phyloP scores from a whole-genome alignment of 1,140 invertebrate genomes.

The Macrostomum lignano region DNA sequence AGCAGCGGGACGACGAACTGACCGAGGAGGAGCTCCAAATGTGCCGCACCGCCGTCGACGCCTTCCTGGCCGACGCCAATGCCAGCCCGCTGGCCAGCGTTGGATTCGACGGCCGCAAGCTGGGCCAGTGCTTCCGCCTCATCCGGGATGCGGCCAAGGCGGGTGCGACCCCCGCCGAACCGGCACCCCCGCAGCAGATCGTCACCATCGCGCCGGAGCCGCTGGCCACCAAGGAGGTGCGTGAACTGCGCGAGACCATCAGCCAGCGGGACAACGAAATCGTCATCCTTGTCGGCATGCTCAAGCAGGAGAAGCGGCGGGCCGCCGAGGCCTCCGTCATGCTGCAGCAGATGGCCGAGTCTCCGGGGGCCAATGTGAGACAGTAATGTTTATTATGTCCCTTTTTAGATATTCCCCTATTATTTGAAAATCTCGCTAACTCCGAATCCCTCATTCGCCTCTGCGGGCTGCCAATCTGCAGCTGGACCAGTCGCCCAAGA shows the following conservation, averaged over 20 bases:
- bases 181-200: conserved; percentile 2
- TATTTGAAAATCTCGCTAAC: too few species aligned
- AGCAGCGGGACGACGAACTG: conserved; percentile 5
- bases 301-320: conserved; percentile 25
- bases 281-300: conserved; percentile 26
- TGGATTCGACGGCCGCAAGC: too few species aligned
- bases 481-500: not conserved
- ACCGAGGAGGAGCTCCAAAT: conserved; percentile 5
- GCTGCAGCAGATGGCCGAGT: too few species aligned
- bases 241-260: conserved; percentile 18
- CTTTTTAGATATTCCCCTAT: conserved; percentile 1
- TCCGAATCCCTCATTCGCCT: not conserved
- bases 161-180: conserved; percentile 2
- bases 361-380: not conserved
- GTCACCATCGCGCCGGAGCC: not conserved
- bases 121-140: too few species aligned
- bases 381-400: not conserved
- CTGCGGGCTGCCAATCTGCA: not conserved
- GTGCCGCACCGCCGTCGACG: not conserved
- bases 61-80: not conserved
- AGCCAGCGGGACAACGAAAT: conserved; percentile 27
- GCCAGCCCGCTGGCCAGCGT: not conserved
- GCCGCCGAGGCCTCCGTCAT: conserved; percentile 10
- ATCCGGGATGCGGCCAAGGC: too few species aligned
- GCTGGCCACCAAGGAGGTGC: conserved; percentile 11